These are phyloP conservation scores for Himalopsyche kuldschensis DNA, from an alignment of 2,888 invertebrate species.

Conservation along the genomic window DNA sequence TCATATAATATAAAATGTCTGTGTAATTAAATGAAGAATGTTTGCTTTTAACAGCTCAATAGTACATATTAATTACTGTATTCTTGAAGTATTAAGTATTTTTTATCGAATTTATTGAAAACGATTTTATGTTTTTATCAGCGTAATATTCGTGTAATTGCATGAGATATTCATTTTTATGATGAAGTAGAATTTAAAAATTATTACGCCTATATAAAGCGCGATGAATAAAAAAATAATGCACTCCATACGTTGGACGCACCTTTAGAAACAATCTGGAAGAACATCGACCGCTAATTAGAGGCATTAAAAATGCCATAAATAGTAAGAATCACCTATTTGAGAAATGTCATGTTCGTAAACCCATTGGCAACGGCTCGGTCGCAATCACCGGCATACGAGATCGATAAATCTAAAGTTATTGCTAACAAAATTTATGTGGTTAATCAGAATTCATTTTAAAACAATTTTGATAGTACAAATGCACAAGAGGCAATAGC, in stretches of 20 bases:
- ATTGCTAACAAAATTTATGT: background rate
- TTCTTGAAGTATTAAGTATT: too few relatives aligned
- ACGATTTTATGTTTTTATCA: too few relatives aligned
- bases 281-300: slow-evolving; percentile 18
- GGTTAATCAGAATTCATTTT: background rate
- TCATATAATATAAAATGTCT: too few relatives aligned
- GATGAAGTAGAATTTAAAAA: too few relatives aligned
- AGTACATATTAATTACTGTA: too few relatives aligned
- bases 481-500: background rate
- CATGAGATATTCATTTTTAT: too few relatives aligned
- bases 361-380: slow-evolving; percentile 23
- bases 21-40: too few relatives aligned
- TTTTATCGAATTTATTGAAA: too few relatives aligned
- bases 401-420: background rate
- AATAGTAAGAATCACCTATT: slow-evolving; percentile 13
- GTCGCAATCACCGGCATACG: slow-evolving; percentile 16
- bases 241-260: background rate
- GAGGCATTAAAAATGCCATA: slow-evolving; percentile 13
- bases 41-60: too few relatives aligned
- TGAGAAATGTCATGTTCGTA: slow-evolving; percentile 20
- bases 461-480: background rate
- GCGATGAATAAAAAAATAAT: background rate
- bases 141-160: too few relatives aligned
- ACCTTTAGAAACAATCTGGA: background rate
- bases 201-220: too few relatives aligned